phyloP scores from a whole-genome alignment of 2,888 invertebrate species.

The Pyrgus malvae region DNA sequence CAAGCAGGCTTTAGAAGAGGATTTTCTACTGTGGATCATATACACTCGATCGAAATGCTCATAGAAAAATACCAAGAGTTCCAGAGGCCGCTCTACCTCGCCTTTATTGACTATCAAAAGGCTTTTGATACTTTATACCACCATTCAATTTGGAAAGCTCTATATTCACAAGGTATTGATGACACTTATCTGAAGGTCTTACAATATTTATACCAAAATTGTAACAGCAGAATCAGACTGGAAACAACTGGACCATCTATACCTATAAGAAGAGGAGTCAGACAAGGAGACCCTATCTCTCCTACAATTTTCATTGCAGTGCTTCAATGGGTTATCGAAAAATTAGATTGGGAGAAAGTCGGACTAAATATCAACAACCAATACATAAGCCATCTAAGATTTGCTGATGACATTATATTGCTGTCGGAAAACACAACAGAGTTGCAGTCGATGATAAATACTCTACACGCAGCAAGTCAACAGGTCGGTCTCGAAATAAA shows the following conservation, averaged over 20 bases:
- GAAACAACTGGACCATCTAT: background rate
- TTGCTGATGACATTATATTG: background rate
- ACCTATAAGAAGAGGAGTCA: background rate
- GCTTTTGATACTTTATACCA: slow-evolving; percentile 3
- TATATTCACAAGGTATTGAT: background rate
- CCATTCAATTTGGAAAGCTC: background rate
- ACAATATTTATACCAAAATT: background rate
- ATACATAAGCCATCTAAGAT: background rate
- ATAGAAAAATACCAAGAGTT: slow-evolving; percentile 28
- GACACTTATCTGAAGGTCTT: background rate
- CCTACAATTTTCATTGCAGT: background rate
- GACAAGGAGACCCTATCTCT: background rate
- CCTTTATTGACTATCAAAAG: slow-evolving; percentile 24
- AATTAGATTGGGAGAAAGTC: background rate
- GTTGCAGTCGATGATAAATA: background rate
- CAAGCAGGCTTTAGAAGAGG: slow-evolving; percentile 22
- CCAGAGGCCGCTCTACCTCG: slow-evolving; percentile 16
- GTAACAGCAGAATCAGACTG: background rate
- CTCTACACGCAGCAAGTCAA: background rate
- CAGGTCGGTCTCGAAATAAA: background rate
- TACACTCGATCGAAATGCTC: slow-evolving; percentile 21
- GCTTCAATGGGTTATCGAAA: background rate
- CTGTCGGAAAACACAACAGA: background rate
- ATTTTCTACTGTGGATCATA: slow-evolving; percentile 25
- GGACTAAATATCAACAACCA: background rate